Evolutionary conservation across 2,113 vertebrate species (phyloP).

Genomic region (Peromyscus leucopus): DNA sequence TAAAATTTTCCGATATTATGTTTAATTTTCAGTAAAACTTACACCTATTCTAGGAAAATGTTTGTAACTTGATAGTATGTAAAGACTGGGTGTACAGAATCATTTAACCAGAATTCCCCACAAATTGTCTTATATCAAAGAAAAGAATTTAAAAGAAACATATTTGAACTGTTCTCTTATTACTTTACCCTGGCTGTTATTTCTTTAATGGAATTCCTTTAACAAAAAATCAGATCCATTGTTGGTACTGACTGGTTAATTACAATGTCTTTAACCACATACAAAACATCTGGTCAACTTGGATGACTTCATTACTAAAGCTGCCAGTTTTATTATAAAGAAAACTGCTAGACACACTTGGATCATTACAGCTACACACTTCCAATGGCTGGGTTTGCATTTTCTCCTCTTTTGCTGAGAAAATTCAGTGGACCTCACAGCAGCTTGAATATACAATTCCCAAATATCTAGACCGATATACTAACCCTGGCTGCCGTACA

Average conservation of each 20-base stretch:
- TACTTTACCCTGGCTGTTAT: neutral
- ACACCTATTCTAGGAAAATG: neutral
- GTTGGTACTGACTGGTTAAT: slow-evolving; percentile 59
- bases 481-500: neutral
- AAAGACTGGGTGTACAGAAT: neutral
- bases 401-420: neutral
- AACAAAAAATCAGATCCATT: slow-evolving; percentile 60
- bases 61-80: neutral
- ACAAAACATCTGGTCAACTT: slow-evolving; percentile 56
- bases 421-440: neutral
- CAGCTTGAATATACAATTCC: neutral
- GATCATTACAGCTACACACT: neutral
- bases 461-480: neutral
- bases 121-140: neutral
- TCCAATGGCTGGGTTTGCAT: neutral
- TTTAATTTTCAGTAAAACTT: neutral
- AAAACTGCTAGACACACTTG: slow-evolving; percentile 7
- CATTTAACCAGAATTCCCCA: neutral
- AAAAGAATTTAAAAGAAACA: slow-evolving; percentile 7
- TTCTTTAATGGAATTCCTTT: slow-evolving; percentile 55
- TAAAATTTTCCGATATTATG: neutral
- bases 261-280: slow-evolving; percentile 63
- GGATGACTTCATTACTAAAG: slow-evolving; percentile 57
- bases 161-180: neutral
- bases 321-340: slow-evolving; percentile 60